phyloP scores from a whole-genome alignment of 2,797 vertebrate genomes.

The Eupleurogrammus muticus region DNA sequence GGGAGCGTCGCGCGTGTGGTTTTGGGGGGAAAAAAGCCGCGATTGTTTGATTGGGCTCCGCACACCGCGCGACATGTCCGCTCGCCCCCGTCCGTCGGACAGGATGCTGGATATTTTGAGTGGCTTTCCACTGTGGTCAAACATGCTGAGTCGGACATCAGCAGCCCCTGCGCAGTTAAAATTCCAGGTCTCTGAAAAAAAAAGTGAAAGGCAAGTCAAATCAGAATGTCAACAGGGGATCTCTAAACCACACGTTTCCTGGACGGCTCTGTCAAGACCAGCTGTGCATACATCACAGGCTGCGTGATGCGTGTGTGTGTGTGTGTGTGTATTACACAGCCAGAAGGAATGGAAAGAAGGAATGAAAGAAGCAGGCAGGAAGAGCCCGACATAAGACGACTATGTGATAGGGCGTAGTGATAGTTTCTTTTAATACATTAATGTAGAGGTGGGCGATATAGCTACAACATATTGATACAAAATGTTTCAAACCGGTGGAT shows the following conservation, averaged over 20 bases:
- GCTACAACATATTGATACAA: too few relatives aligned
- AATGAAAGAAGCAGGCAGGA: conserved; percentile 24
- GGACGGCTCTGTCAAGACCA: conserved; percentile 77
- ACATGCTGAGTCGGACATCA: conserved; percentile 68
- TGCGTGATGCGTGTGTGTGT: conserved; percentile 47
- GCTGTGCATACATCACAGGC: conserved; percentile 83
- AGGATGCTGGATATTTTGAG: conserved; percentile 48
- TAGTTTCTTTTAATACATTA: too few relatives aligned
- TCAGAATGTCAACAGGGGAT: conserved; percentile 78
- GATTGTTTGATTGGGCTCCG: conserved; percentile 50
- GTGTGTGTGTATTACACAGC: conserved; percentile 39
- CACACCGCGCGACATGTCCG: conserved; percentile 53
- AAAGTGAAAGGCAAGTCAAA: conserved; percentile 74
- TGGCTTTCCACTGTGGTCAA: conserved; percentile 66
- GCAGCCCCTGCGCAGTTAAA: conserved; percentile 71
- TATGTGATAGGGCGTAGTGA: conserved; percentile 4
- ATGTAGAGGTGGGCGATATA: too few relatives aligned
- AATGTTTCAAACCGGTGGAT: too few relatives aligned
- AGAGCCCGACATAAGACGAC: conserved; percentile 27
- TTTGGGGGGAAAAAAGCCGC: conserved; percentile 38
- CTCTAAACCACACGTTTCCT: conserved; percentile 81
- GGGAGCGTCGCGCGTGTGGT: conserved; percentile 49
- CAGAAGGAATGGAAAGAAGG: conserved; percentile 34
- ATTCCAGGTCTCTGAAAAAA: conserved; percentile 74
- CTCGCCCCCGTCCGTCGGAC: conserved; percentile 45